Base-by-base conservation (phyloP, 2,113 vertebrate species). In the Diphyllodes magnificus region DNA sequence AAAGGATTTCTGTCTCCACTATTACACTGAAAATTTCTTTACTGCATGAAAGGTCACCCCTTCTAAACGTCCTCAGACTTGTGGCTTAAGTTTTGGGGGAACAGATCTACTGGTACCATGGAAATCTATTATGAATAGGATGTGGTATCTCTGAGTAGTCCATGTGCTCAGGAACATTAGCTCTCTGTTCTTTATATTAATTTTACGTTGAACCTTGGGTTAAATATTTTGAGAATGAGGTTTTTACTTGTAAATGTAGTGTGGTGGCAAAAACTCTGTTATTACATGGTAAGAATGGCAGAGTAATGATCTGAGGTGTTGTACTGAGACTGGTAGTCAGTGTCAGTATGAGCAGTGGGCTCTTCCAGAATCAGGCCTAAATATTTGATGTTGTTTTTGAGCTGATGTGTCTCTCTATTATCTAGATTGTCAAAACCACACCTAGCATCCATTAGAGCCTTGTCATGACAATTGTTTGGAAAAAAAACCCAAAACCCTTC, bases 1-100 rank as follows among this genome's bases (percentile, higher is more conserved):
- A 91, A 86, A 96, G 64, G 65, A 82, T 96, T 96, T 94, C 81
- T 94, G 50, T 96, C 94, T 95, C 60, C 37, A 53, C 69, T 83
- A 23, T 84, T 91, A 93, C 57, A 82, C 8, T 82, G 63, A 66
- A 91, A 88, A 88, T 69, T 87, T 94, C 64, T 96, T 92, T 64
- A 42, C 64, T 85, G 31, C 72, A 19, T 80, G 83, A 94, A 83
- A 93, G 80, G 84, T 92, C 42, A 1, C 64, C 75, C 37, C 21
- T 94, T 88, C 76, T 73, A 75, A 96, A 94, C 1, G 40, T 88
- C 30, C 50, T 86, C 86, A 88, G 71, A 44, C 37, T 85, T 57
- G 30, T 65, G 61, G 50, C 71, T 82, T 73, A 61, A 76, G 50
- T 81, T 96, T 95, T 8, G 6, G 47, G 57, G 63, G 28, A 89